Conservation (phyloP, 2,797 vertebrate species). For the Crocidura indochinensis region DNA sequence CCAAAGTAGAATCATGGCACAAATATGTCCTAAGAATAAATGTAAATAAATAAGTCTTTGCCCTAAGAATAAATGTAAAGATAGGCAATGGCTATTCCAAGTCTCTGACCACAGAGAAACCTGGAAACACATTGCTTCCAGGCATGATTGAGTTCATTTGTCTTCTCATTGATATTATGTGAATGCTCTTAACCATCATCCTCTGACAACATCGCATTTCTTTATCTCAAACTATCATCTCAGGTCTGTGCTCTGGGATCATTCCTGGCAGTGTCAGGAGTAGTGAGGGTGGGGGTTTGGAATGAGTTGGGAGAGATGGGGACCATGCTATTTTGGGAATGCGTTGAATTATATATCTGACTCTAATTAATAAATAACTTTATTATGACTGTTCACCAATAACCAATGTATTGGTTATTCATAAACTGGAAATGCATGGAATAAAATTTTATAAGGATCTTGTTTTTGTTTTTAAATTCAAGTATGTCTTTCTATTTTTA, state of each 20-base stretch:
- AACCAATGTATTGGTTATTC: too few species aligned
- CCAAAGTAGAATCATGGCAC: neutral
- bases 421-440: too few species aligned
- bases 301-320: neutral
- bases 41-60: too few species aligned
- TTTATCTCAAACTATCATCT: neutral
- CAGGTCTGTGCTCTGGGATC: too few species aligned
- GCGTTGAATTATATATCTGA: too few species aligned
- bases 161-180: fast-evolving
- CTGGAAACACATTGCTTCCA: neutral
- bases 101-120: neutral
- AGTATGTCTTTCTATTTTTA: too few species aligned
- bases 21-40: neutral
- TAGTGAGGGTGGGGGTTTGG: neutral
- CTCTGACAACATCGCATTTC: neutral
- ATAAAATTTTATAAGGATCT: too few species aligned
- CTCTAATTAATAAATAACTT: too few species aligned
- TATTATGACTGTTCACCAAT: too few species aligned
- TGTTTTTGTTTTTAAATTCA: too few species aligned
- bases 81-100: neutral
- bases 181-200: constrained; percentile 21
- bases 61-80: neutral
- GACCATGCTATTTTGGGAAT: too few species aligned
- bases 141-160: neutral
- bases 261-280: neutral